A percentile compares a stretch with the other conserved stretches of the same genome.
These are phyloP conservation scores for Bambusicola thoracicus DNA, from an alignment of 2,113 vertebrate species.

Conservation along the genomic window DNA sequence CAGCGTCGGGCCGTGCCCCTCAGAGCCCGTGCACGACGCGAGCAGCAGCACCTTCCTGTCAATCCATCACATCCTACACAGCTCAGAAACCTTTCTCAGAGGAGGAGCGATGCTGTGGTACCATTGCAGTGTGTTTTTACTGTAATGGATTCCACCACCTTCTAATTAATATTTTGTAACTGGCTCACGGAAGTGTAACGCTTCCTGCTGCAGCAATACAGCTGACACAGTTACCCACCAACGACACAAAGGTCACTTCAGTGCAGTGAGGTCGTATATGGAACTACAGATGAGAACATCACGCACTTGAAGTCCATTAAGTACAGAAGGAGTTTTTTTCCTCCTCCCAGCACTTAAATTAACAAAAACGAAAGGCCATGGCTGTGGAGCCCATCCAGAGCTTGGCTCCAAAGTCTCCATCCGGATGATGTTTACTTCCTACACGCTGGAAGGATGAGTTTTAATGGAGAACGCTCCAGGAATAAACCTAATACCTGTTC, in stretches of 20 bases:
- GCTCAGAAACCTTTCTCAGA: background rate
- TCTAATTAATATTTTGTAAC: background rate
- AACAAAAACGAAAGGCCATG: background rate
- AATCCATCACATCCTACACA: accelerated
- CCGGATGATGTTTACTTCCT: background rate
- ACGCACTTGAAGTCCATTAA: background rate
- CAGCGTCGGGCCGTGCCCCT: no score
- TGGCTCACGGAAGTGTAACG: accelerated
- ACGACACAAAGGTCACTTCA: background rate
- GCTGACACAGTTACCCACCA: no score
- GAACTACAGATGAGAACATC: background rate
- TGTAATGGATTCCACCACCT: background rate
- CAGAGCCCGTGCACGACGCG: no score
- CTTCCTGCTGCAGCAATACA: accelerated
- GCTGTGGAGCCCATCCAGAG: background rate
- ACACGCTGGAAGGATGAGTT: background rate
- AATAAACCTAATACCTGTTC: background rate
- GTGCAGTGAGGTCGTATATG: background rate
- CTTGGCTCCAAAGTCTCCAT: background rate
- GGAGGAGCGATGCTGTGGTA: background rate
- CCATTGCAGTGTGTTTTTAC: background rate
- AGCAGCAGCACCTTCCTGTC: background rate
- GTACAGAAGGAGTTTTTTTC: background rate
- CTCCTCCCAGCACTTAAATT: background rate
- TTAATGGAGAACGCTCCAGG: background rate